These are phyloP conservation scores for Volucella inanis DNA, from an alignment of 2,888 invertebrate genomes.

Conservation along the genomic window DNA sequence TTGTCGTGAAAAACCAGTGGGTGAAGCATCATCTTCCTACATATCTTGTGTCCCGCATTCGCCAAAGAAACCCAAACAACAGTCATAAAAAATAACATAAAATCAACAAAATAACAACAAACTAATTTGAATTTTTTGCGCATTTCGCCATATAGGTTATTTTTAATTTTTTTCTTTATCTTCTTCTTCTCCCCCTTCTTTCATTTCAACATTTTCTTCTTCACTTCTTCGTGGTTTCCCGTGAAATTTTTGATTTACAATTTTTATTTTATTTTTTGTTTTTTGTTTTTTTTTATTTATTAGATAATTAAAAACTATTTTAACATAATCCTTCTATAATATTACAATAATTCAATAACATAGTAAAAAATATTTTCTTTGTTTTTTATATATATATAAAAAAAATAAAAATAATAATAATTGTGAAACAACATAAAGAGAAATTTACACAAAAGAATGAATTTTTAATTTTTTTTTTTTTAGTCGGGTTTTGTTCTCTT, in stretches of 20 bases:
- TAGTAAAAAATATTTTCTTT: conserved; percentile 58
- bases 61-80: conserved; percentile 11
- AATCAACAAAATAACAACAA: conserved; percentile 61
- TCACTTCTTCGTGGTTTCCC: conserved; percentile 33
- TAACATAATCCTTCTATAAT: conserved; percentile 71
- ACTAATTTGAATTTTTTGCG: conserved; percentile 71
- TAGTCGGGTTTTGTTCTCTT: conserved; percentile 40
- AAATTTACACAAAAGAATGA: conserved; percentile 1
- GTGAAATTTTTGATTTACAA: conserved; percentile 61
- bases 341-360: conserved; percentile 62
- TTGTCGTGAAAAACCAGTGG: conserved; percentile 46
- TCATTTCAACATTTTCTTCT: conserved; percentile 25
- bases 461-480: conserved; percentile 16
- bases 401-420: conserved; percentile 52
- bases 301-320: conserved; percentile 66
- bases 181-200: conserved; percentile 6
- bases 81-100: not conserved
- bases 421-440: conserved; percentile 13
- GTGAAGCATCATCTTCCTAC: conserved; percentile 41
- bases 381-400: conserved; percentile 47
- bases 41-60: not conserved
- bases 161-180: conserved; percentile 59
- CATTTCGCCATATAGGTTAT: conserved; percentile 71
- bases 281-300: conserved; percentile 29
- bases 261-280: conserved; percentile 37